Evolutionary conservation across 1,140 invertebrate species (phyloP).

Genomic region (Hylyphantes graminicola): DNA sequence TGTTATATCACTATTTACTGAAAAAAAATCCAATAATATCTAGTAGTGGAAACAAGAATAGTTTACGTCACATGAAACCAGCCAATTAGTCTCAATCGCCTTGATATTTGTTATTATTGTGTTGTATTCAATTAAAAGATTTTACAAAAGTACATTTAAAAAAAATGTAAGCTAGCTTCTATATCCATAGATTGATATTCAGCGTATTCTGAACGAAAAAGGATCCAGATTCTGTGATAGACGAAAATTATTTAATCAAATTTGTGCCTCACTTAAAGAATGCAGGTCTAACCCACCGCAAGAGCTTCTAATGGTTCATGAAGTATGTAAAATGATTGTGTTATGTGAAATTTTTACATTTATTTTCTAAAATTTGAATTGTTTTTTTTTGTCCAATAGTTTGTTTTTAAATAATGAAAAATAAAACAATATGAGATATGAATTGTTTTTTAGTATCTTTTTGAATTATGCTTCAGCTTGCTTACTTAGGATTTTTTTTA

Average conservation of each 20-base stretch:
- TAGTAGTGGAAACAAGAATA: no score
- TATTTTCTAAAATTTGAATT: neutral
- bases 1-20: no score
- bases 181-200: slow-evolving; percentile 18
- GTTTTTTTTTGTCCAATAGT: no score
- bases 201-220: slow-evolving; percentile 5
- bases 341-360: neutral
- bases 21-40: no score
- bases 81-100: no score
- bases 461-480: neutral
- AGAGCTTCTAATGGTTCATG: slow-evolving; percentile 20
- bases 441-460: no score
- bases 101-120: no score
- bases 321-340: slow-evolving; percentile 14
- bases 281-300: neutral
- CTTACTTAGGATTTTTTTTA: neutral
- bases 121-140: no score
- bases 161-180: neutral
- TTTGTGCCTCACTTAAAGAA: neutral
- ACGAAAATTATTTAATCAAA: slow-evolving; percentile 20
- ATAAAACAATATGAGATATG: no score
- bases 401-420: no score
- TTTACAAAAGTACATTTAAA: no score
- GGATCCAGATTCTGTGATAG: neutral
- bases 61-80: no score